Percentiles rank a stretch among this genome's conserved stretches.
These are phyloP conservation scores for Penaeus japonicus DNA, from an alignment of 1,140 invertebrate genomes.

Conservation along the genomic window DNA sequence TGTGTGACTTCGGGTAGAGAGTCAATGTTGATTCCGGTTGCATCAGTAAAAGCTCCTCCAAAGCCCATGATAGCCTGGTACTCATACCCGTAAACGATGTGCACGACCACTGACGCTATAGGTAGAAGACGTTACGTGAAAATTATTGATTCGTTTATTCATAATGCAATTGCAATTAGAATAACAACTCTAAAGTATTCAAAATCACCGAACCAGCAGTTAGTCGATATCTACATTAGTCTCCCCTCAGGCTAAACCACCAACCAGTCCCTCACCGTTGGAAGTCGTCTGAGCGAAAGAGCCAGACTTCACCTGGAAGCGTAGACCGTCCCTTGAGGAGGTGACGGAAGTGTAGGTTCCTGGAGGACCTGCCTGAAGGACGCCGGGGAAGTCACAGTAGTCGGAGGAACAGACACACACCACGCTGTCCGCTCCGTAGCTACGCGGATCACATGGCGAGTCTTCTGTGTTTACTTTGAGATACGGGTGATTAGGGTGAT, in stretches of 20 bases:
- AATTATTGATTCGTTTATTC: no score
- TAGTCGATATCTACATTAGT: no score
- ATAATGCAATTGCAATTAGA: no score
- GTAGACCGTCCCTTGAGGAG: neutral
- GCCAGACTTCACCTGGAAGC: neutral
- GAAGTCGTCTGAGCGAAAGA: no score
- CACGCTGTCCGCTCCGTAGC: neutral
- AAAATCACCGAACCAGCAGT: no score
- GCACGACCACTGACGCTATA: neutral
- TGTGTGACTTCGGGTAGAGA: neutral
- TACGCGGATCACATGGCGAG: neutral
- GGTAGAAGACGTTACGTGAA: no score
- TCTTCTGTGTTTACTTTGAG: no score
- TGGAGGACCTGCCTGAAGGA: neutral
- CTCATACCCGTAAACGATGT: neutral
- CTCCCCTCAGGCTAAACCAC: no score
- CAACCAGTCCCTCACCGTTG: no score
- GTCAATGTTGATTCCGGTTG: conserved; percentile 77
- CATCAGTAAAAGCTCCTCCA: conserved; percentile 88
- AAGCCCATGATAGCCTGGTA: conserved; percentile 74
- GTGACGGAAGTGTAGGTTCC: neutral
- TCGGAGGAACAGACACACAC: neutral
- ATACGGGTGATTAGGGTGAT: no score
- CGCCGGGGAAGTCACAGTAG: neutral
- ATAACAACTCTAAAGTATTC: no score